These are phyloP conservation scores for Rhinoptilus africanus DNA, from an alignment of 2,113 vertebrate species.

Conservation along the genomic window DNA sequence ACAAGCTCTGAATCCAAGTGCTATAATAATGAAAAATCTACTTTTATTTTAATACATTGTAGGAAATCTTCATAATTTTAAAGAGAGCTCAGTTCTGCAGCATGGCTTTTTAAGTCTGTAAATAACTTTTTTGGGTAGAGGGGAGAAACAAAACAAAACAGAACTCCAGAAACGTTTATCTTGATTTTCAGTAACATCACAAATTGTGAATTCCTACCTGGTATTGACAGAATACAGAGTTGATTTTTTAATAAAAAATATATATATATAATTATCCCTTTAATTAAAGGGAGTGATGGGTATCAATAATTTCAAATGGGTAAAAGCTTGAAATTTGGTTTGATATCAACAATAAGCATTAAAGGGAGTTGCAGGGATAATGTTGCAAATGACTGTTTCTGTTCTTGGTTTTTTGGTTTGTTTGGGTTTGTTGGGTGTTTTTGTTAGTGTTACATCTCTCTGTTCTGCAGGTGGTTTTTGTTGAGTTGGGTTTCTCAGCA, in stretches of 20 bases:
- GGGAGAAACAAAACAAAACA: slow-evolving; percentile 79
- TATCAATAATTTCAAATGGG: slow-evolving; percentile 80
- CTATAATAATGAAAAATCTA: slow-evolving; percentile 95
- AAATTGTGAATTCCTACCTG: slow-evolving; percentile 94
- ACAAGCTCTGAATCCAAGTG: slow-evolving; percentile 90
- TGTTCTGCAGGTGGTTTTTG: slow-evolving; percentile 45
- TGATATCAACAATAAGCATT: slow-evolving; percentile 70
- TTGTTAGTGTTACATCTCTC: slow-evolving; percentile 35
- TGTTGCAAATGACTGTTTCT: slow-evolving; percentile 59
- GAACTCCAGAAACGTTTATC: slow-evolving; percentile 72
- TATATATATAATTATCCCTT: slow-evolving; percentile 91
- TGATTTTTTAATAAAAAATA: slow-evolving; percentile 88
- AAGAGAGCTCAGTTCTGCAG: slow-evolving; percentile 86
- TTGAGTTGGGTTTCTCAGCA: slow-evolving; percentile 57
- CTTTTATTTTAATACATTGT: slow-evolving; percentile 99
- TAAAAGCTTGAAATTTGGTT: slow-evolving; percentile 76
- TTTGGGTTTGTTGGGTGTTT: not conserved
- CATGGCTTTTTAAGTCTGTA: slow-evolving; percentile 98
- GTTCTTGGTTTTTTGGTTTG: slow-evolving; percentile 41
- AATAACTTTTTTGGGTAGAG: slow-evolving; percentile 86
- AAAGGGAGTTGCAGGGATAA: slow-evolving; percentile 73
- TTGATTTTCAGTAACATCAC: slow-evolving; percentile 84
- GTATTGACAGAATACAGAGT: slow-evolving; percentile 90
- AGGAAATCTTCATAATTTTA: slow-evolving; percentile 97
- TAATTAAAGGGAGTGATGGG: slow-evolving; percentile 89